These are phyloP conservation scores for Axis porcinus DNA, from an alignment of 2,113 vertebrate genomes.

Conservation along the genomic window DNA sequence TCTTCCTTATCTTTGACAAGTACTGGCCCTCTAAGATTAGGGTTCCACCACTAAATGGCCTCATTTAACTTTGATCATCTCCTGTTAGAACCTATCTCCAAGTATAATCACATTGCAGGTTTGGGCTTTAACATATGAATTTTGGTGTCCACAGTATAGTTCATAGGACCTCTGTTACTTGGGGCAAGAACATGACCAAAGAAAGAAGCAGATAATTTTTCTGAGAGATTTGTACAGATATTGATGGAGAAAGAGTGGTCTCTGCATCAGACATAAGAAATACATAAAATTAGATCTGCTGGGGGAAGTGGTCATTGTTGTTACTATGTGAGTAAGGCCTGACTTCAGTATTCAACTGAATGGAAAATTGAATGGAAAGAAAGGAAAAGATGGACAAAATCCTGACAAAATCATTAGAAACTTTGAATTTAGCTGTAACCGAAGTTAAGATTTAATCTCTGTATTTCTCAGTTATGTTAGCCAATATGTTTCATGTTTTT, in stretches of 20 bases:
- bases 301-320: not conserved
- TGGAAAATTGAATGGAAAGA: not conserved
- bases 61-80: not conserved
- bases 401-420: not conserved
- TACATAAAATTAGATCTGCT: not conserved
- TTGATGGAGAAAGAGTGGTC: not conserved
- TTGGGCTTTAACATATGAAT: not conserved
- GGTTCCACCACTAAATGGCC: not conserved
- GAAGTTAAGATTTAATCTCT: not conserved
- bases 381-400: not conserved
- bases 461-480: not conserved
- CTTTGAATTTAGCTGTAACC: not conserved
- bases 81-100: not conserved
- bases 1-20: not conserved
- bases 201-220: not conserved
- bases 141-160: not conserved
- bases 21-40: not conserved
- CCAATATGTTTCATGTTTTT: not conserved
- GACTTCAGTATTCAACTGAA: not conserved
- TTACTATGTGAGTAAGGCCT: not conserved
- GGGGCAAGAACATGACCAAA: not conserved
- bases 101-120: not conserved
- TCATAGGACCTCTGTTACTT: not conserved
- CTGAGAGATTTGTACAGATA: not conserved
- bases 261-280: not conserved